These are phyloP conservation scores for Trichonephila clavipes DNA, from an alignment of 1,140 invertebrate species.

Conservation along the genomic window DNA sequence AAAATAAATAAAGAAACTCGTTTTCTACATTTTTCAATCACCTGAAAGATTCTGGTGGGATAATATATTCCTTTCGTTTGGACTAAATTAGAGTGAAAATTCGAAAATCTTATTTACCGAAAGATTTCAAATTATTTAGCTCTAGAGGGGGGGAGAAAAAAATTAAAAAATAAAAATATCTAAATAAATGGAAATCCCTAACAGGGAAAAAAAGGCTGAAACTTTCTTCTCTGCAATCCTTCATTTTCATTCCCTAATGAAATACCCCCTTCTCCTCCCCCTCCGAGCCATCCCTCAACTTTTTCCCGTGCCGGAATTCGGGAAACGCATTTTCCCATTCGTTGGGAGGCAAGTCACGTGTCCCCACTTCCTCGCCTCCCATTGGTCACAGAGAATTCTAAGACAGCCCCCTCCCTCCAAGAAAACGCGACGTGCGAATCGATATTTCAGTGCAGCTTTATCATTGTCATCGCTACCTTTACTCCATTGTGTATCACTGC, in stretches of 20 bases:
- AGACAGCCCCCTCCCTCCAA: conserved; percentile 14
- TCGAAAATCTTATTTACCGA: not conserved
- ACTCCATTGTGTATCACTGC: conserved; percentile 11
- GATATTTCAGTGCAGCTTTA: conserved; percentile 62
- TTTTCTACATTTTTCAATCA: too few species aligned
- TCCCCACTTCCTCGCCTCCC: conserved; percentile 22
- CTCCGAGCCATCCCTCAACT: conserved; percentile 37
- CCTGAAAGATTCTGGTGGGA: too few species aligned
- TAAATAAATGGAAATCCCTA: not conserved
- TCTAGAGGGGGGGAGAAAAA: not conserved
- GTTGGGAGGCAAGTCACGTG: conserved; percentile 55
- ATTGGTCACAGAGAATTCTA: conserved; percentile 55
- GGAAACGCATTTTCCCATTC: conserved; percentile 43
- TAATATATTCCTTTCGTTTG: too few species aligned
- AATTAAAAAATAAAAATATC: not conserved
- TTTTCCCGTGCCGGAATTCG: conserved; percentile 25
- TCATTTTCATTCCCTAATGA: conserved; percentile 12
- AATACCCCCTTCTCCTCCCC: not conserved
- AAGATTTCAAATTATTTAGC: not conserved
- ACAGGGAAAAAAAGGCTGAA: not conserved
- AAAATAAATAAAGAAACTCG: too few species aligned
- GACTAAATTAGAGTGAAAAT: too few species aligned
- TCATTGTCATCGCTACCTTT: conserved; percentile 67
- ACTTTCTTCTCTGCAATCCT: not conserved
- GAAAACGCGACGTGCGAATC: not conserved